Evolutionary conservation across 2,888 invertebrate genomes (phyloP), one percentile per base, ranked within the genome.

Genomic region (Apodemia duryi): DNA sequence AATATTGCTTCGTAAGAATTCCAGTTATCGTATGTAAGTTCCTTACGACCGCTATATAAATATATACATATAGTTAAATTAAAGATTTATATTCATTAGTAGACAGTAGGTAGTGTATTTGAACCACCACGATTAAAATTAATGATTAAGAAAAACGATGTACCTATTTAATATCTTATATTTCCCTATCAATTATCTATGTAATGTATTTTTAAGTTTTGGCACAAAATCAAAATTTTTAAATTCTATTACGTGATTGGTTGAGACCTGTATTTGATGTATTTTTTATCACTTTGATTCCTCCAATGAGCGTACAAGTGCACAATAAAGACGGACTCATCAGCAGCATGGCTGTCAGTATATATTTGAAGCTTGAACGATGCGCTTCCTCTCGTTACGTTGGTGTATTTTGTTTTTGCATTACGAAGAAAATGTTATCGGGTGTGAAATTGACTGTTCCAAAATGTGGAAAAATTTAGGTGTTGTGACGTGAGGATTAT

Each of bases 301-400:
- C 79, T 86, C 95, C 95, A 95, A 95, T 95, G 92, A 89, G 92
- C 92, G 87, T 77, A 79, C 91, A 92, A 93, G 92, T 91, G 93
- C 92, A 93, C 94, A 94, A 95, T 95, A 96, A 96, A 96, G 95
- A 94, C 95, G 94, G 95, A 94, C 94, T 95, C 94, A 94, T 94
- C 94, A 93, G 94, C 96, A 96, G 96, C 95, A 97, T 97, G 96
- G 97, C 96, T 96, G 97, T 95, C 97, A 98, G 97, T 98, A 98
- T 98, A 98, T 96, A 98, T 97, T 96, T 96, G 96, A 95, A 95
- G 94, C 94, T 94, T 94, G 94, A 91, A 94, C 93, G 94, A 96
- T 96, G 96, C 94, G 94, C 94, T 95, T 95, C 96, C 95, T 96
- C 94, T 95, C 95, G 94, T 94, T 93, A 93, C 85, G 88, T 92